Evolutionary conservation across 64 coral and sea anemone species (phyloP), one percentile per base, ranked within the genome.

Genomic region (Exaiptasia diaphana): DNA sequence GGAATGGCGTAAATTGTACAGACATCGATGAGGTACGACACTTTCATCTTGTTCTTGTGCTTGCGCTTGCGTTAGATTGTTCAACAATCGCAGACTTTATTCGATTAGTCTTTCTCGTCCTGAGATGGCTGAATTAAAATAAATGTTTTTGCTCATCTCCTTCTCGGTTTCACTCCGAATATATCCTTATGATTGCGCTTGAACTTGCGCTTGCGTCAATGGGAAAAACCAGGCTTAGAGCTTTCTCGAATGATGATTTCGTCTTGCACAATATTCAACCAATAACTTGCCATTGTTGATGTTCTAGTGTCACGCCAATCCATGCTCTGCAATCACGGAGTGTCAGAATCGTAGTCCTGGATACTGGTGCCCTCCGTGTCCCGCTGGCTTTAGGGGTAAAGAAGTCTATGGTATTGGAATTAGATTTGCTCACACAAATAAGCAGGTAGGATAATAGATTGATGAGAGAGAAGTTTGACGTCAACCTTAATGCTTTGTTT

Each of bases 321-420:
- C 95, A n/a, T 99, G 95, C 22, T 69, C 85, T 29, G 53, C 33
- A 28, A 42, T 53, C 6, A 73, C 60, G 11, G 39, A 59, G 60
- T 99, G 95, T 53, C 74, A 83, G 1, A 99, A 99, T 53, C 48
- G 85, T 41, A 87, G 68, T 44, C 85, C 85, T 33, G 95, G 95
- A 9, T 99, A 99, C 52, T 87, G 80, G 48, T 99, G 95, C 41
- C 80, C 85, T 14, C 74, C 89, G 15, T 99, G 95, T 40, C 95
- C 95, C 10, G 5, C 26, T 0, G 95, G 95, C 0, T 99, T 64
- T 39, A 73, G 44, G 17, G 95, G 95, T 2, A 67, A 77, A 14
- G 81, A 71, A 15, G 71, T 89, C 12, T 67, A 93, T 58, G 95
- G 95, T 5, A 84, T 93, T 12, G 95, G 95, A 38, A 33, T 64